Conservation (phyloP, 2,888 invertebrate genomes). For the Rhyacophila evoluta region DNA sequence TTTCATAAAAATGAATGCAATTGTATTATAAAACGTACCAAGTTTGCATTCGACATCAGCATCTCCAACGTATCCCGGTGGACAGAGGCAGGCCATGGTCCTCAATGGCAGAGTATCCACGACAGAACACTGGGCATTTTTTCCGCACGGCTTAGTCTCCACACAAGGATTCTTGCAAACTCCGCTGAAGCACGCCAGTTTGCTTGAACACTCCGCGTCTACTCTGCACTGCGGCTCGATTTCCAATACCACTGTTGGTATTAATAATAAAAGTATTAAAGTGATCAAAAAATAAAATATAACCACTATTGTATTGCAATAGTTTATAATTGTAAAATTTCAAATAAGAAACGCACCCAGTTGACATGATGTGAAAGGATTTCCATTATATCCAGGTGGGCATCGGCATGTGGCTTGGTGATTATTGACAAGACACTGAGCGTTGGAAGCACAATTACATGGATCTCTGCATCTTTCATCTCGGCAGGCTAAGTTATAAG, state of each 20-base stretch:
- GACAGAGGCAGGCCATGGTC: slow-evolving; percentile 89
- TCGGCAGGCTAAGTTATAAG: slow-evolving; percentile 82
- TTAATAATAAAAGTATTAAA: too few relatives aligned
- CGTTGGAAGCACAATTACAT: slow-evolving; percentile 84
- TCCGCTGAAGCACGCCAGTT: slow-evolving; percentile 84
- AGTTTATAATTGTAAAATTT: too few relatives aligned
- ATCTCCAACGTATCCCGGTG: slow-evolving; percentile 85
- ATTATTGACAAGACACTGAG: slow-evolving; percentile 81
- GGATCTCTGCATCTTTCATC: slow-evolving; percentile 85
- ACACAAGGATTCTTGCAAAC: slow-evolving; percentile 85
- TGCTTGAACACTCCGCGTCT: slow-evolving; percentile 89
- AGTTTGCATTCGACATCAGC: slow-evolving; percentile 85
- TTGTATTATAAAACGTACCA: slow-evolving; percentile 71
- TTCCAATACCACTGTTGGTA: slow-evolving; percentile 65
- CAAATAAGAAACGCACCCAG: slow-evolving; percentile 66
- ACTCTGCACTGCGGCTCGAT: slow-evolving; percentile 76
- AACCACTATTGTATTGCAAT: too few relatives aligned
- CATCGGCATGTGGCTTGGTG: slow-evolving; percentile 85
- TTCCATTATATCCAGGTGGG: slow-evolving; percentile 84
- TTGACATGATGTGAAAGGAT: slow-evolving; percentile 78
- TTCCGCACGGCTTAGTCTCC: slow-evolving; percentile 82
- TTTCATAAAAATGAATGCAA: background rate
- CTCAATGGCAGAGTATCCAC: slow-evolving; percentile 88
- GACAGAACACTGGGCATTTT: slow-evolving; percentile 85
- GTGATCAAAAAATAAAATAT: too few relatives aligned